Conservation (phyloP, 2,797 vertebrate genomes). For the Cossypha caffra region DNA sequence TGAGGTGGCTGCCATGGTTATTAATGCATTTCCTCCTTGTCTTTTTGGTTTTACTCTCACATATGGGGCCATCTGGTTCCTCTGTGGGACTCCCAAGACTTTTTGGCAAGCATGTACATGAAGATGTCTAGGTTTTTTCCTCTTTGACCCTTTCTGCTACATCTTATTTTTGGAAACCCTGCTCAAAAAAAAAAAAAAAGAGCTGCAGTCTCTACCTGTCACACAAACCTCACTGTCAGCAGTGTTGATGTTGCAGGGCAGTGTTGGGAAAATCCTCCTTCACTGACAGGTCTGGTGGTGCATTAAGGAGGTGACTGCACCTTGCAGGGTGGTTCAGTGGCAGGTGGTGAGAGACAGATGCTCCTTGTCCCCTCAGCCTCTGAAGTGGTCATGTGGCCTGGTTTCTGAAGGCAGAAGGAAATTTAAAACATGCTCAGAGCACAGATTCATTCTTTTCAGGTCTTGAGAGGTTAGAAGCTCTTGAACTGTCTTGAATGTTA, state of each 20-base stretch:
- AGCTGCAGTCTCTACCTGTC: neutral
- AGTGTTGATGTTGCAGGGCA: neutral
- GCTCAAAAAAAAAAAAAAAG: neutral
- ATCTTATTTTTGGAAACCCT: neutral
- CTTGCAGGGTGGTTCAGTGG: neutral
- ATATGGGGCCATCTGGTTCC: conserved; percentile 58
- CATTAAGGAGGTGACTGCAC: neutral
- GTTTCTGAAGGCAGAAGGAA: neutral
- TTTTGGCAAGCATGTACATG: neutral
- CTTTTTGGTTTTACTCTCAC: neutral
- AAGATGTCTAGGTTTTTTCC: conserved; percentile 12
- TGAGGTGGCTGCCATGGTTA: neutral
- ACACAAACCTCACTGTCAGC: neutral
- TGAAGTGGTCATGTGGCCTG: neutral
- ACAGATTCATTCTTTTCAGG: neutral
- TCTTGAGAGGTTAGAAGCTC: neutral
- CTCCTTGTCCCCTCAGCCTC: neutral
- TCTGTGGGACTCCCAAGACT: conserved; percentile 47
- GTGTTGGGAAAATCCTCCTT: neutral
- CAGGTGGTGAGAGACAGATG: conserved; percentile 29
- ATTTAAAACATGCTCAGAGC: neutral
- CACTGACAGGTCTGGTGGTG: neutral
- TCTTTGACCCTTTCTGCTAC: neutral
- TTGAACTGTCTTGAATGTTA: neutral
- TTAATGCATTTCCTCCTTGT: neutral